Evolutionary conservation across 1,140 invertebrate genomes (phyloP), one percentile per base, ranked within the genome.

Genomic region (Nixonia krombeini): DNA sequence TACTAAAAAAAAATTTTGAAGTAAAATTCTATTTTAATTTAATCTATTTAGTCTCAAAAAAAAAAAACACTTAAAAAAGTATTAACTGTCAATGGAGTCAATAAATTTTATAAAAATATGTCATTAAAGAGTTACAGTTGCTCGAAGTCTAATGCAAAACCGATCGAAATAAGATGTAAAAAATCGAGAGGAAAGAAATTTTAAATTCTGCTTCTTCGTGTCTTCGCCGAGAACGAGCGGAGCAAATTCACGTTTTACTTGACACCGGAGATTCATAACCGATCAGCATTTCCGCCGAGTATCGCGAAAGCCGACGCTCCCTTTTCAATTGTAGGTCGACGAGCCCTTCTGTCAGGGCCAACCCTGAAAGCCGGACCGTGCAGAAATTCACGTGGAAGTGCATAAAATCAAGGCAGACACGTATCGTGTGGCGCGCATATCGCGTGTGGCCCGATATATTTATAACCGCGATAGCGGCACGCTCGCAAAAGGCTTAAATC

Each of bases 381-480:
- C 50, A 52, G 38, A 37, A 47, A 52, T 62, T 62, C 33, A 57
- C 49, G 49, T 53, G 47, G 41, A 55, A 67, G 49, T 59, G 64
- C 64, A 67, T 67, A 61, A 68, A 68, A 68, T 68, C 53, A 42
- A 56, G 57, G 51, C 56, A 51, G 33, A 52, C 59, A 56, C 64
- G 46, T 59, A 49, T 38, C 38, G n/a, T 57, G 46, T 58, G 37
- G 7, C 26, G 35, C 26, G 33, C 49, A 55, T 50, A 69, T 69
- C 66, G 66, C 59, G 66, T 63, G 66, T 63, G 59, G 31, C 59
- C 18, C 55, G 57, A 69, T 69, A 63, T 63, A 69, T 69, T 69
- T 69, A 69, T 69, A 69, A 50, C 66, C 44, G 44, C 65, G 65
- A 62, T 68, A 68, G 65, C 57, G 65, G 65, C 65, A 68, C 58